Evolutionary conservation across 2,113 vertebrate genomes (phyloP).

Genomic region (Tichodroma muraria): DNA sequence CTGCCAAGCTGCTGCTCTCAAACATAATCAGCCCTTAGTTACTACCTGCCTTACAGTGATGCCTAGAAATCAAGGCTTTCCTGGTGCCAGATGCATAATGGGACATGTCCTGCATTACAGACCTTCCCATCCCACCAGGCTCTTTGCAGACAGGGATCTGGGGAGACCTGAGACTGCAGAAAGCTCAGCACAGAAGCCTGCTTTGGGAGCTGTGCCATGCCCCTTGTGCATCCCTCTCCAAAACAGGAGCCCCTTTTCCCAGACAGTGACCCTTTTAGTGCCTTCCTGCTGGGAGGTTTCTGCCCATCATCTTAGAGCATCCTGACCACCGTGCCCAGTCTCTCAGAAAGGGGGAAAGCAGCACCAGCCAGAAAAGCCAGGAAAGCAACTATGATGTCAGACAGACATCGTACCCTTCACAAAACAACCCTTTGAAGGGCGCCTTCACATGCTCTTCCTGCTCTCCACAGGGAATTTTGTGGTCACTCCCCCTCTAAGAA

Average conservation of each 20-base stretch:
- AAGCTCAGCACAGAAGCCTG: not conserved
- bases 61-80: not conserved
- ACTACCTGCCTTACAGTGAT: not conserved
- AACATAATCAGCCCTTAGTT: not conserved
- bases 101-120: not conserved
- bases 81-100: not conserved
- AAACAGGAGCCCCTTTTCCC: not conserved
- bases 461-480: not conserved
- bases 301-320: not conserved
- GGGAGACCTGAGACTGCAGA: not conserved
- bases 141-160: not conserved
- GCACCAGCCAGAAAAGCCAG: not conserved
- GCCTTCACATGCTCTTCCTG: not conserved
- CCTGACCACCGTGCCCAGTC: fast-evolving
- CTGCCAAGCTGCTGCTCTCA: not conserved
- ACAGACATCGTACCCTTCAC: not conserved
- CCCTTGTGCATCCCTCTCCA: fast-evolving
- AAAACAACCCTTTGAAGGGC: not conserved
- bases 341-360: not conserved
- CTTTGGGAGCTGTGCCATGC: not conserved
- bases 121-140: not conserved
- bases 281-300: not conserved
- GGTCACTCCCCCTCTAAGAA: not conserved
- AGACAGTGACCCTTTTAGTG: not conserved
- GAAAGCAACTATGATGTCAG: not conserved